Evolutionary conservation across 2,113 vertebrate species (phyloP).

Genomic region (Grammomys surdaster): DNA sequence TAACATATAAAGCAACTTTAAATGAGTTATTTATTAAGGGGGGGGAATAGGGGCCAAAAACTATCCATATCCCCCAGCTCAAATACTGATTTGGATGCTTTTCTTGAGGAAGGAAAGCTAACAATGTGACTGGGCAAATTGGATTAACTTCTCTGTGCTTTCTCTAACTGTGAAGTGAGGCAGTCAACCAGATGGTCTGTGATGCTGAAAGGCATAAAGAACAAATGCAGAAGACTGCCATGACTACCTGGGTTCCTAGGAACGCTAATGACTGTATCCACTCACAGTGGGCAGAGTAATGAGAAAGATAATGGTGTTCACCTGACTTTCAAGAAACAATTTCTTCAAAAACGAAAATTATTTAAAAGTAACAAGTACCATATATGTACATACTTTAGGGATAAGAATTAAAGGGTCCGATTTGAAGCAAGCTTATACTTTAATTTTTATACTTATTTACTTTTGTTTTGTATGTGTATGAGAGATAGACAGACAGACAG

Average conservation of each 20-base stretch:
- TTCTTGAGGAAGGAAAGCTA: constrained; percentile 36
- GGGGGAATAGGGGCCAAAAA: not conserved
- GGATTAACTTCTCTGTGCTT: constrained; percentile 10
- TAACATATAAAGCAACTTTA: constrained; percentile 41
- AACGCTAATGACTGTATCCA: constrained; percentile 30
- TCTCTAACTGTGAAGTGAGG: constrained; percentile 33
- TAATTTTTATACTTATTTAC: not conserved
- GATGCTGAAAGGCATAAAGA: constrained; percentile 10
- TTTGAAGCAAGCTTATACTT: not conserved
- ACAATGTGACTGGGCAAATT: constrained; percentile 20
- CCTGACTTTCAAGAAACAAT: constrained; percentile 23
- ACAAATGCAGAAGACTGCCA: constrained; percentile 30
- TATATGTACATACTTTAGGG: not conserved
- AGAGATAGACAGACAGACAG: not conserved
- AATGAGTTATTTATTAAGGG: constrained; percentile 51
- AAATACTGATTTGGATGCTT: not conserved
- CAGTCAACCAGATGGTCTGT: not conserved
- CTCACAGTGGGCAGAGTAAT: not conserved
- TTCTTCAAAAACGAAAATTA: constrained; percentile 29
- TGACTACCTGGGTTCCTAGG: not conserved
- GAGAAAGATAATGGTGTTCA: not conserved
- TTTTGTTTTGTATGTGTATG: not conserved
- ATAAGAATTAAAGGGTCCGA: constrained; percentile 44
- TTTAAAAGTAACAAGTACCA: constrained; percentile 34
- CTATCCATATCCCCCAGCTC: not conserved